phyloP scores from a whole-genome alignment of 2,113 vertebrate species.

The Indicator maculatus region DNA sequence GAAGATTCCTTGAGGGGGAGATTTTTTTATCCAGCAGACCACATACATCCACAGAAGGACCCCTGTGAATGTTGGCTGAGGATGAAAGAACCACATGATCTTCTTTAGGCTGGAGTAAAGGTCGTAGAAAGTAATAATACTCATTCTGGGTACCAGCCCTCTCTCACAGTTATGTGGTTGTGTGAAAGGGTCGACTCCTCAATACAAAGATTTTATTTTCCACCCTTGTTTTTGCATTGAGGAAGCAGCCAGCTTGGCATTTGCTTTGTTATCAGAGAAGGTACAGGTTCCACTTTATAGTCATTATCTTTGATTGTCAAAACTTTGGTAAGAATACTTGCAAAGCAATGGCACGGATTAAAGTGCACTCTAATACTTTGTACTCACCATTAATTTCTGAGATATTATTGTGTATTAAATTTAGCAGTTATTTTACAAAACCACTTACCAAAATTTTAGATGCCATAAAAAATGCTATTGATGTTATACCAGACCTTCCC shows the following conservation, averaged over 20 bases:
- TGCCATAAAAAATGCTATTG: neutral
- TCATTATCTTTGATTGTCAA: neutral
- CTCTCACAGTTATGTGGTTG: neutral
- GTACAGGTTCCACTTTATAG: neutral
- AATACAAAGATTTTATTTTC: neutral
- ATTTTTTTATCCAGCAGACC: neutral
- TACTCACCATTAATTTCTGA: constrained; percentile 42
- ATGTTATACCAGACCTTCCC: neutral
- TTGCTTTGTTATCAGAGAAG: neutral
- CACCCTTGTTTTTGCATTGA: neutral
- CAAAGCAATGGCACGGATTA: constrained; percentile 29
- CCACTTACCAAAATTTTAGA: neutral
- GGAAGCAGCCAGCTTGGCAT: neutral
- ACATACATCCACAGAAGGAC: neutral
- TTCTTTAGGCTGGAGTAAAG: neutral
- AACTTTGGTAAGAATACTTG: constrained; percentile 30
- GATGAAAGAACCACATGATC: neutral
- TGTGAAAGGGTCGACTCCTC: neutral
- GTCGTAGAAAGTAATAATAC: neutral
- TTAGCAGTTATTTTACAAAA: constrained; percentile 34
- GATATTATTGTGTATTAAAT: neutral
- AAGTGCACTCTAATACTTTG: neutral
- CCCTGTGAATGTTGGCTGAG: neutral
- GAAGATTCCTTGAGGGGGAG: neutral
- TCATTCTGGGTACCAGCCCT: neutral